These are phyloP conservation scores for Phylloscopus collybita DNA, from an alignment of 2,797 vertebrate species.

Conservation along the genomic window DNA sequence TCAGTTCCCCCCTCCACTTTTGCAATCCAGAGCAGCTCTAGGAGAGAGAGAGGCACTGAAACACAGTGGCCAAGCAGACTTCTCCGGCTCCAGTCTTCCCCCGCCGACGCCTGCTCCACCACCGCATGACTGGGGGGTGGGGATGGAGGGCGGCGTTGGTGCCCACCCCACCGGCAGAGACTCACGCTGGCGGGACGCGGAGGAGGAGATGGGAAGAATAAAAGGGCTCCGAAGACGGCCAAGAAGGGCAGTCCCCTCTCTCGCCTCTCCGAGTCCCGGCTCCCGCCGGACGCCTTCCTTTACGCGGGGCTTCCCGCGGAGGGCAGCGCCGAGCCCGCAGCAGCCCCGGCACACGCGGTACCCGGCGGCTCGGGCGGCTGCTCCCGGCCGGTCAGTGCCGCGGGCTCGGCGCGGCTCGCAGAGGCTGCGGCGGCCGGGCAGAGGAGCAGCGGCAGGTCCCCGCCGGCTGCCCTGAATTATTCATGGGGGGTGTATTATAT, in stretches of 20 bases:
- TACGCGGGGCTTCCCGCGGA: not conserved
- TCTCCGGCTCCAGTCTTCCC: conserved; percentile 71
- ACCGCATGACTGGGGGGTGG: conserved; percentile 77
- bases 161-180: conserved; percentile 55
- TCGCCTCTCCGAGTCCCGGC: not conserved
- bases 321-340: not conserved
- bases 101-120: conserved; percentile 64
- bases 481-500: conserved; percentile 78
- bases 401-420: not conserved
- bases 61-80: conserved; percentile 47
- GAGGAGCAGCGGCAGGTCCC: conserved; percentile 71
- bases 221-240: not conserved
- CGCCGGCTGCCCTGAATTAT: conserved; percentile 78
- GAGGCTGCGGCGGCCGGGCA: conserved; percentile 1
- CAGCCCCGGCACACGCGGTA: conserved; percentile 1
- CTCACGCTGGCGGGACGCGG: conserved; percentile 34
- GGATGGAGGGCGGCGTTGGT: conserved; percentile 55
- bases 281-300: not conserved
- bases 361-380: not conserved
- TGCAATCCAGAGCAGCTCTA: conserved; percentile 60
- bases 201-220: not conserved
- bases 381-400: not conserved
- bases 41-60: conserved; percentile 61
- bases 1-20: conserved; percentile 63
- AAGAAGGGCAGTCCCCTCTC: not conserved